Conservation (phyloP, 2,888 invertebrate genomes). For the Oscheius onirici region DNA sequence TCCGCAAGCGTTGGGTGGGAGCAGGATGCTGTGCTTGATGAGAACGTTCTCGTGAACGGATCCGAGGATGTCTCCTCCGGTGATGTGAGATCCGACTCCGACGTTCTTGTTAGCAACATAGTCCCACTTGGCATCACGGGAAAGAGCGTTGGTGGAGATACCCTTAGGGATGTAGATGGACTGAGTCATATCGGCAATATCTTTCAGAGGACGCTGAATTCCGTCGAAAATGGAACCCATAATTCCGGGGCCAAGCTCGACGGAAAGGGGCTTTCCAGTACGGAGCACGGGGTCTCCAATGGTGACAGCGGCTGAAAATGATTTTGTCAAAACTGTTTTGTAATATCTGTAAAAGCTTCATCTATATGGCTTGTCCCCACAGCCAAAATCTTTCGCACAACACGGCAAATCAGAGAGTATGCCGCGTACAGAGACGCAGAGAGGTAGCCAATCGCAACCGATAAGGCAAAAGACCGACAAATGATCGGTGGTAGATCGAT, state of each 20-base stretch:
- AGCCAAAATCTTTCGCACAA: background rate
- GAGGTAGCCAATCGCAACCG: constrained; percentile 21
- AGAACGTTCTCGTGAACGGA: constrained; percentile 95
- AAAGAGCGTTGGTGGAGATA: constrained; percentile 90
- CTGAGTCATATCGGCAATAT: constrained; percentile 89
- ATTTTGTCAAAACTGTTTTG: background rate
- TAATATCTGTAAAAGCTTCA: background rate
- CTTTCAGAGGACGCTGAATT: constrained; percentile 95
- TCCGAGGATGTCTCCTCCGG: constrained; percentile 94
- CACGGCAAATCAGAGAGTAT: constrained; percentile 8
- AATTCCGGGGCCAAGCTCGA: constrained; percentile 98
- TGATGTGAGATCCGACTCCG: constrained; percentile 94
- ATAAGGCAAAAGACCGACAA: constrained; percentile 34
- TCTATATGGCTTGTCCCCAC: background rate
- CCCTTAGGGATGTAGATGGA: constrained; percentile 99
- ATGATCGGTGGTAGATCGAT: constrained; percentile 4
- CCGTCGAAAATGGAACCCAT: constrained; percentile 99
- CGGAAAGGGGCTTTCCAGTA: constrained; percentile 97
- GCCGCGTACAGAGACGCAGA: constrained; percentile 26
- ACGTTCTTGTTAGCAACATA: constrained; percentile 80
- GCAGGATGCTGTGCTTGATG: constrained; percentile 94
- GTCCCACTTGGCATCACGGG: constrained; percentile 86
- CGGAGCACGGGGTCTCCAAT: constrained; percentile 98
- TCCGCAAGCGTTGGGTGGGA: constrained; percentile 93
- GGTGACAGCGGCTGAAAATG: constrained; percentile 86